A percentile compares a stretch with the other conserved stretches of the same genome.
Evolutionary conservation across 2,797 vertebrate species (phyloP).

Genomic region (Prunella strophiata): DNA sequence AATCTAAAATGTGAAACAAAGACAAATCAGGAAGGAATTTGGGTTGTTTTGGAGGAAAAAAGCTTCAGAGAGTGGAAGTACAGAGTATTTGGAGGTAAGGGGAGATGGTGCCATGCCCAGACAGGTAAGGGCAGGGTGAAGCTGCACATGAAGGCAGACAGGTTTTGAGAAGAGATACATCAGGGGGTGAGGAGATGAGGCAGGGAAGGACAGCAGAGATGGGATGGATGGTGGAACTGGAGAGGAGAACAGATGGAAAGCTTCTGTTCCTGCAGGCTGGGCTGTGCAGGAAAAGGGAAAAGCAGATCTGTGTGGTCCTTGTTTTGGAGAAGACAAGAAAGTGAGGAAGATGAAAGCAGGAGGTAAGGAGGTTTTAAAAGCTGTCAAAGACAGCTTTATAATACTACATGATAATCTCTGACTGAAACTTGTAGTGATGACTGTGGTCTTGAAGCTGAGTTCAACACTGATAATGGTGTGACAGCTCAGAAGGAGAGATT

Average conservation of each 20-base stretch:
- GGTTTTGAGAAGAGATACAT: not conserved
- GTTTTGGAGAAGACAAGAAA: not conserved
- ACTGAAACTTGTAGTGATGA: not conserved
- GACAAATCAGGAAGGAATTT: not conserved
- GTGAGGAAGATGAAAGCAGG: not conserved
- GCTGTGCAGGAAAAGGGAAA: not conserved
- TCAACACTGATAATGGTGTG: not conserved
- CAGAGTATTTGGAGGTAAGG: not conserved
- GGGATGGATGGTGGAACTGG: not conserved
- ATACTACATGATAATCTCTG: not conserved
- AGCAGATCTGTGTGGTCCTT: not conserved
- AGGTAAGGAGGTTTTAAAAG: not conserved
- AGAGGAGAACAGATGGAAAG: not conserved
- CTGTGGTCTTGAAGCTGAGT: not conserved
- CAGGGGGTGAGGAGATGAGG: not conserved
- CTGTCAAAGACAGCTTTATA: not conserved
- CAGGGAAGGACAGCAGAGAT: not conserved
- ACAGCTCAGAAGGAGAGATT: not conserved
- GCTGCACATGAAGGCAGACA: not conserved
- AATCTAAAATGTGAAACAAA: not conserved
- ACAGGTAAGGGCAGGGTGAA: not conserved
- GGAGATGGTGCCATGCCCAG: accelerated
- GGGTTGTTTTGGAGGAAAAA: not conserved
- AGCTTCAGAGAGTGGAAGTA: not conserved
- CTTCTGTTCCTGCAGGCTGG: not conserved